Percentiles rank a stretch among this genome's conserved stretches.
Evolutionary conservation across 1,140 invertebrate genomes (phyloP).

Genomic region (Dolichoris vasculosae): DNA sequence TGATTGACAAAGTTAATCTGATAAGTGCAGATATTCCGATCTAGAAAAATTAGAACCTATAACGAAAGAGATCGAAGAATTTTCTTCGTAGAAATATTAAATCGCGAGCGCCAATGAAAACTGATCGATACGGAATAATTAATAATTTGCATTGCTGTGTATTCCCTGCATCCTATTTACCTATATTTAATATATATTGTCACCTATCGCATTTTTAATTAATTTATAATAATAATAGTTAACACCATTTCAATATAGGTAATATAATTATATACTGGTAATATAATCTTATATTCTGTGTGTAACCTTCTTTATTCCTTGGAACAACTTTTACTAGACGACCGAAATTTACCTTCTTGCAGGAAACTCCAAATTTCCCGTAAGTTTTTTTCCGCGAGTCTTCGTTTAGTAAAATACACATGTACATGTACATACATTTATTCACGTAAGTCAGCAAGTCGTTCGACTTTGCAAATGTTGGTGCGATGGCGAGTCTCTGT

Average conservation of each 20-base stretch:
- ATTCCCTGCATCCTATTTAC: too few species aligned
- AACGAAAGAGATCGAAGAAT: too few species aligned
- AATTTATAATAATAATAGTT: neutral
- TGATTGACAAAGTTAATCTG: neutral
- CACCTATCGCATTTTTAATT: neutral
- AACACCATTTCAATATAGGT: neutral
- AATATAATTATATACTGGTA: neutral
- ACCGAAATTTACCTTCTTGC: neutral
- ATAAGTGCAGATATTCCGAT: too few species aligned
- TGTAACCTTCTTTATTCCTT: neutral
- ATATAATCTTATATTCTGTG: neutral
- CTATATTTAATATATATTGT: too few species aligned
- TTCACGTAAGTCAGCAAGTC: neutral
- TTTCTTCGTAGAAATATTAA: too few species aligned
- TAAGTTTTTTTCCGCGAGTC: neutral
- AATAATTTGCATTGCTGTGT: too few species aligned
- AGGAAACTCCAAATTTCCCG: neutral
- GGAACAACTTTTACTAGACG: conserved; percentile 5
- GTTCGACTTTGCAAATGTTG: conserved; percentile 17
- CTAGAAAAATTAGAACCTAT: too few species aligned
- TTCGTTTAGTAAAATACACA: neutral
- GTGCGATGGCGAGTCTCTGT: neutral
- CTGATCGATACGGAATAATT: too few species aligned
- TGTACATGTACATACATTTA: neutral
- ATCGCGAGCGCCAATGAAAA: too few species aligned